Conservation (phyloP, 2,888 invertebrate genomes). For the Autographa gamma region DNA sequence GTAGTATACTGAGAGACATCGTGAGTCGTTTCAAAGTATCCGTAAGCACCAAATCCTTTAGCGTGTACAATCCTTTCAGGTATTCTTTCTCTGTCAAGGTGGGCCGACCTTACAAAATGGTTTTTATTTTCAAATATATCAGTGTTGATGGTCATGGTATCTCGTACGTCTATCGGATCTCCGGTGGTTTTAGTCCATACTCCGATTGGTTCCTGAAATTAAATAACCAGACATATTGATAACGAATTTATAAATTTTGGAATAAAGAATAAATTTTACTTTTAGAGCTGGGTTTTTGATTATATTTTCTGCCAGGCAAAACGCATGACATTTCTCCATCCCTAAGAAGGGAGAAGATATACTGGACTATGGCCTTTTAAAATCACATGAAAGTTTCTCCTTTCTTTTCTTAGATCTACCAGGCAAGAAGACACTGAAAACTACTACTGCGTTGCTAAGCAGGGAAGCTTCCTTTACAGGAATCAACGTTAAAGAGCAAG, state of each 20-base stretch:
- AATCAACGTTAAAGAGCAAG: neutral
- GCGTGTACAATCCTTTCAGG: slow-evolving; percentile 97
- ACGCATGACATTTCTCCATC: too few relatives aligned
- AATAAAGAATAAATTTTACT: neutral
- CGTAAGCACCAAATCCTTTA: slow-evolving; percentile 95
- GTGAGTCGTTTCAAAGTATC: slow-evolving; percentile 94
- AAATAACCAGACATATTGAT: neutral
- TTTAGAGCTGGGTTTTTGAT: neutral
- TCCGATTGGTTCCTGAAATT: slow-evolving; percentile 33
- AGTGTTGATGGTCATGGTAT: slow-evolving; percentile 63
- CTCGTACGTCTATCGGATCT: slow-evolving; percentile 89
- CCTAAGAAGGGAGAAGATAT: too few relatives aligned
- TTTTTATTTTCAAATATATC: slow-evolving; percentile 60
- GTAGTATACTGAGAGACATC: slow-evolving; percentile 91
- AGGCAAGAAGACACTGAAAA: too few relatives aligned
- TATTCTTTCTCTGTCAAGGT: slow-evolving; percentile 93
- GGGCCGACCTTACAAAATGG: slow-evolving; percentile 90
- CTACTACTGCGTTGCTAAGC: neutral
- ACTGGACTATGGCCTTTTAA: too few relatives aligned
- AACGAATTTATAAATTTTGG: neutral
- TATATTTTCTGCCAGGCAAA: too few relatives aligned
- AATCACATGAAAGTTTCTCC: too few relatives aligned
- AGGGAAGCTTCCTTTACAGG: neutral
- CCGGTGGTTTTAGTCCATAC: slow-evolving; percentile 35
- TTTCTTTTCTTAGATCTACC: too few relatives aligned